Evolutionary conservation across 2,113 vertebrate species (phyloP).

Genomic region (Recurvirostra avosetta): DNA sequence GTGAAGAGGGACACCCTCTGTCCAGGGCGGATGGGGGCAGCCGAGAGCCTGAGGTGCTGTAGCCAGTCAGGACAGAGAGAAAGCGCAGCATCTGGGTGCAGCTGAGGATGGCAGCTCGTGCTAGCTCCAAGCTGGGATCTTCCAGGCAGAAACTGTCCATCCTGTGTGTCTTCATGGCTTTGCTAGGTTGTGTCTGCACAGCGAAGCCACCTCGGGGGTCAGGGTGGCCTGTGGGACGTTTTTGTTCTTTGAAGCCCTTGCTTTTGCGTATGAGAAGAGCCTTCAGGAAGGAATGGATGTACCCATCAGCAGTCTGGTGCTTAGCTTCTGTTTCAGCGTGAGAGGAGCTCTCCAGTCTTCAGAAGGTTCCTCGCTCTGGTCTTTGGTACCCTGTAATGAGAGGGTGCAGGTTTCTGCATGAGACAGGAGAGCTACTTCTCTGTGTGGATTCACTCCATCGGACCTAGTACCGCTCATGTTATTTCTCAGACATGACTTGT

Average conservation of each 20-base stretch:
- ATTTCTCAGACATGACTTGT: neutral
- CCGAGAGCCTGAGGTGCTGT: accelerated
- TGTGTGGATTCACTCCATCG: neutral
- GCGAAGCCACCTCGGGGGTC: neutral
- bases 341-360: neutral
- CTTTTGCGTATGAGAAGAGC: neutral
- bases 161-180: neutral
- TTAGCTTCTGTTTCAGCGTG: accelerated
- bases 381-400: neutral
- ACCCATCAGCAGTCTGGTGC: neutral
- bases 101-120: neutral
- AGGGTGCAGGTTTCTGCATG: neutral
- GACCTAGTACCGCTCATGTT: neutral
- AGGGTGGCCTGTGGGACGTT: neutral
- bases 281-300: neutral
- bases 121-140: neutral
- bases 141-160: neutral
- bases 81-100: neutral
- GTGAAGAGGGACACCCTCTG: neutral
- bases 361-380: neutral
- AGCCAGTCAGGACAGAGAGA: neutral
- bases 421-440: neutral
- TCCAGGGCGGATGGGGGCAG: neutral
- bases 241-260: neutral
- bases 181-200: neutral